Conservation (phyloP, 2,797 vertebrate genomes). For the Gymnodraco acuticeps region DNA sequence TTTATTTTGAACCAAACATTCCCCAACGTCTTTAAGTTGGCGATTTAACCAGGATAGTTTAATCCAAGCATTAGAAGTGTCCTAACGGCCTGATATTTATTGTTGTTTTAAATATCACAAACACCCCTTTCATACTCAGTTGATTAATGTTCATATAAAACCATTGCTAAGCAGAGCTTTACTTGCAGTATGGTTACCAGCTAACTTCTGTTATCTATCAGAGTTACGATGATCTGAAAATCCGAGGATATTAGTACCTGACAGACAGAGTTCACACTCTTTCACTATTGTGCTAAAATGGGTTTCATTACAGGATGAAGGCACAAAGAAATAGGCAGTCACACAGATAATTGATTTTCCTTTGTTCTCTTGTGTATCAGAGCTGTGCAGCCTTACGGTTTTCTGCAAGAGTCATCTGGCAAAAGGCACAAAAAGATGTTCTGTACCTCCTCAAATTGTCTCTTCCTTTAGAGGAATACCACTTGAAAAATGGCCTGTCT, state of each 20-base stretch:
- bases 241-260: background rate
- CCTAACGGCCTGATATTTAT: background rate
- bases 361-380: constrained; percentile 27
- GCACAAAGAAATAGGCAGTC: constrained; percentile 11
- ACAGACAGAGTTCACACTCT: constrained; percentile 20
- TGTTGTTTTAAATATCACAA: background rate
- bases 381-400: constrained; percentile 4
- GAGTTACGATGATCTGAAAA: background rate
- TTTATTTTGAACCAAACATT: no score
- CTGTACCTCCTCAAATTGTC: background rate
- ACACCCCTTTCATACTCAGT: no score
- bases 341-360: constrained; percentile 41
- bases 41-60: no score
- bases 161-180: background rate
- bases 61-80: no score
- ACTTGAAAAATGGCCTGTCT: constrained; percentile 18
- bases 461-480: background rate
- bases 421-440: background rate
- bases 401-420: constrained; percentile 9
- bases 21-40: no score
- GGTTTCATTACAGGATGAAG: background rate
- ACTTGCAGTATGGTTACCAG: background rate
- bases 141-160: background rate
- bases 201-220: background rate
- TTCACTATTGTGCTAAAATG: constrained; percentile 11